Conservation (phyloP, 2,888 invertebrate genomes). For the Campoplex capitator region DNA sequence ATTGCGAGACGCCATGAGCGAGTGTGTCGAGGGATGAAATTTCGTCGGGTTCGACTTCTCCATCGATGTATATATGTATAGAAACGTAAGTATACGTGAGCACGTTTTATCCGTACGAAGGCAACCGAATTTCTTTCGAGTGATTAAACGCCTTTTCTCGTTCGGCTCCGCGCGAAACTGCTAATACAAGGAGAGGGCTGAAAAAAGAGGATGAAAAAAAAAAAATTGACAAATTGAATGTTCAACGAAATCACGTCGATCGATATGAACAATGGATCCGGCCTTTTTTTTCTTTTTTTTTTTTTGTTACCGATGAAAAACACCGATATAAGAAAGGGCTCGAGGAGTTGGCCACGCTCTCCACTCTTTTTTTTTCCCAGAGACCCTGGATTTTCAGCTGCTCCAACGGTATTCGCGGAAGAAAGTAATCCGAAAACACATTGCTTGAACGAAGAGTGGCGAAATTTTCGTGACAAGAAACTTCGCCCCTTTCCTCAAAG, state of each 20-base stretch:
- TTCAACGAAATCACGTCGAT: constrained; percentile 54
- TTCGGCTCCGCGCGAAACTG: constrained; percentile 22
- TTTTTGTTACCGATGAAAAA: not conserved
- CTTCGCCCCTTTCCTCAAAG: constrained; percentile 45
- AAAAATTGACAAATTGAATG: constrained; percentile 65
- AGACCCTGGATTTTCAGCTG: constrained; percentile 17
- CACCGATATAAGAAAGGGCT: not conserved
- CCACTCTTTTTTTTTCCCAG: not conserved
- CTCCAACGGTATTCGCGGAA: constrained; percentile 1
- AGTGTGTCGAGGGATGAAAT: constrained; percentile 50
- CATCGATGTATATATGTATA: not conserved
- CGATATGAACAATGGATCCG: constrained; percentile 55
- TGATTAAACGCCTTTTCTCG: constrained; percentile 60
- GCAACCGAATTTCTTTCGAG: constrained; percentile 63
- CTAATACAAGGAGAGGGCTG: constrained; percentile 40
- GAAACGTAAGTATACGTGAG: not conserved
- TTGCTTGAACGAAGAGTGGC: constrained; percentile 49
- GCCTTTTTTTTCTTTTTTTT: constrained; percentile 5
- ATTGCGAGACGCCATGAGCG: constrained; percentile 59
- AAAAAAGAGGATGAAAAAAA: constrained; percentile 28
- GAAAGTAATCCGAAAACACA: constrained; percentile 58
- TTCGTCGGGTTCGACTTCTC: constrained; percentile 50
- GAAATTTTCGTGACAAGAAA: constrained; percentile 64
- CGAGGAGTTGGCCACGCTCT: not conserved
- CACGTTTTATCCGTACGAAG: constrained; percentile 30